Conservation (phyloP, 1,140 invertebrate species). For the Trachymyrmex septentrionalis region DNA sequence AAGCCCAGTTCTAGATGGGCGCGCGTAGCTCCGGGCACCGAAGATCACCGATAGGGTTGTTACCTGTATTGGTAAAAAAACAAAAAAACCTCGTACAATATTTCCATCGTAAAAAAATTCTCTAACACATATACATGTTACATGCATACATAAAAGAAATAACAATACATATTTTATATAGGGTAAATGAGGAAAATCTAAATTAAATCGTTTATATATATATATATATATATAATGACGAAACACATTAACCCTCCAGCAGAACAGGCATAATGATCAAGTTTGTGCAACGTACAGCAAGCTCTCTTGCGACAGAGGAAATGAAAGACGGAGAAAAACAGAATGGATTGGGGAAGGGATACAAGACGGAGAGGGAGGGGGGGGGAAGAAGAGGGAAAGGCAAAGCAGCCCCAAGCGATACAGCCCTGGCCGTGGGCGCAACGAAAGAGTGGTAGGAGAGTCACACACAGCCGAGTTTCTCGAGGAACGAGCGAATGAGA, state of each 20-base stretch:
- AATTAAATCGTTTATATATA: neutral
- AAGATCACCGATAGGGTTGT: neutral
- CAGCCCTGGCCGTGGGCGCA: constrained; percentile 77
- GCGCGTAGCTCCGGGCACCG: neutral
- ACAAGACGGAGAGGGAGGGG: constrained; percentile 16
- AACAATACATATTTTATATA: neutral
- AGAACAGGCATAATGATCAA: neutral
- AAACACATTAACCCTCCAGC: neutral
- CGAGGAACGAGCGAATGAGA: constrained; percentile 21
- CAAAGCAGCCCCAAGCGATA: constrained; percentile 70
- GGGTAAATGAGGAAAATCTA: neutral
- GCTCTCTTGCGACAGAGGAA: constrained; percentile 21
- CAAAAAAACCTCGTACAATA: too few species aligned
- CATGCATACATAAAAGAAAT: too few species aligned
- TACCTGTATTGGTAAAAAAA: too few species aligned
- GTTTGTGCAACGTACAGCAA: neutral
- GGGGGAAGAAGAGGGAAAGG: constrained; percentile 37
- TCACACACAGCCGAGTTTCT: constrained; percentile 67
- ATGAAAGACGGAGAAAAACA: constrained; percentile 15
- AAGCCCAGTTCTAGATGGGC: neutral
- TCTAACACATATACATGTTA: neutral
- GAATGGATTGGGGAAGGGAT: neutral
- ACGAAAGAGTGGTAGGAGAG: constrained; percentile 65
- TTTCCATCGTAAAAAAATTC: constrained; percentile 3
- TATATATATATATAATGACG: too few species aligned